These are phyloP conservation scores for Odontocolon sp. DNA, from an alignment of 2,888 invertebrate species.

Conservation along the genomic window DNA sequence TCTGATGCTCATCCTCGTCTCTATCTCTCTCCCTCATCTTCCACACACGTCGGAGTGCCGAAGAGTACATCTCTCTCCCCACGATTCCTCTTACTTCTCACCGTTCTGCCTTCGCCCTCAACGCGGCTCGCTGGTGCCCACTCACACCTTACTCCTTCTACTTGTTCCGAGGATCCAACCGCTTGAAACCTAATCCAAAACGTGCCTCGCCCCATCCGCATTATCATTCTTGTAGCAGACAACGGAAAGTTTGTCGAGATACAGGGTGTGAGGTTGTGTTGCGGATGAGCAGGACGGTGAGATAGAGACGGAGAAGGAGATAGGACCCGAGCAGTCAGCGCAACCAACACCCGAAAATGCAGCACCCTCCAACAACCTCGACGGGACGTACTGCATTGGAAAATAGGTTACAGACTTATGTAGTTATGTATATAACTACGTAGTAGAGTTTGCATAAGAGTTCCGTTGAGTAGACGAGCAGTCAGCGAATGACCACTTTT, in stretches of 20 bases:
- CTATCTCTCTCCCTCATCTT: slow-evolving; percentile 14
- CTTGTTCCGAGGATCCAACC: slow-evolving; percentile 36
- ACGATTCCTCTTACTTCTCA: slow-evolving; percentile 15
- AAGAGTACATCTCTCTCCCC: slow-evolving; percentile 8
- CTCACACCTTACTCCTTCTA: slow-evolving; percentile 24
- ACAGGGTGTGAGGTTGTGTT: slow-evolving; percentile 9
- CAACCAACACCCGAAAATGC: not conserved
- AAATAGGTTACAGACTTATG: not conserved
- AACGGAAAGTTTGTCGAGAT: slow-evolving; percentile 70
- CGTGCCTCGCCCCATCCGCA: slow-evolving; percentile 72
- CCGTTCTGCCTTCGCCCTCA: not conserved
- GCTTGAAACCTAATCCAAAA: slow-evolving; percentile 75
- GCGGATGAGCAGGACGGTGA: not conserved
- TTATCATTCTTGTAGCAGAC: slow-evolving; percentile 78
- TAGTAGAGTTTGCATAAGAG: slow-evolving; percentile 6
- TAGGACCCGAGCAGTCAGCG: slow-evolving; percentile 10
- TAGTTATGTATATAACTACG: slow-evolving; percentile 8
- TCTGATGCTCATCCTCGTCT: slow-evolving; percentile 44
- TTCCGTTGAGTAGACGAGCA: slow-evolving; percentile 5
- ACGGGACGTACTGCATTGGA: slow-evolving; percentile 11
- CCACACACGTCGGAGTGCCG: not conserved
- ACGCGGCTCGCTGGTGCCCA: not conserved
- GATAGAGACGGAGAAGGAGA: not conserved
- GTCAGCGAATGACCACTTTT: slow-evolving; percentile 11
- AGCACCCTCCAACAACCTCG: slow-evolving; percentile 4